Base-by-base conservation (phyloP, 2,113 vertebrate genomes). In the Eolophus roseicapilla region DNA sequence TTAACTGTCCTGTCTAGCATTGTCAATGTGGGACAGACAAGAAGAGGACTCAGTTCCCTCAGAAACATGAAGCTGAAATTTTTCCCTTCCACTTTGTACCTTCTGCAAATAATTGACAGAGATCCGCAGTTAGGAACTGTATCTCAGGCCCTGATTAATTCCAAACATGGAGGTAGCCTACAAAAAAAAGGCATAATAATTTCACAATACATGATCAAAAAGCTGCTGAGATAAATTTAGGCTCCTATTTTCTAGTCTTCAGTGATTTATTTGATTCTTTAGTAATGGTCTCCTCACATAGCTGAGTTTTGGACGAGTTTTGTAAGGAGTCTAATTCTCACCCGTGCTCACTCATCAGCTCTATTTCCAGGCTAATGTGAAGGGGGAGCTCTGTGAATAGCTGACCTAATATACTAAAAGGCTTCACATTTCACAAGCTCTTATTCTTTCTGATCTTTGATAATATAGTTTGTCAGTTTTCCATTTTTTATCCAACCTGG, bases 381-480 rank as follows among this genome's bases (percentile, higher is more conserved):
- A 71, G 29, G 3, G 71, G 18, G 27, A 92, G 35, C 37, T 82
- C 69, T 71, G 68, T 91, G 76, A 90, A 78, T 37, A 90, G 80
- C 80, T 95, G 90, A 92, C 86, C 65, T 89, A 68, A 78, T 35
- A 79, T 11, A 89, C 31, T 18, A 15, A 91, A 93, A 76, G 55
- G 37, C 52, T 91, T 93, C 90, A 81, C 39, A 52, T 96, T 96
- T 93, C 90, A 93, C 24, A 79, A 76, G 44, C 62, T 62, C 24
- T 90, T 69, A 86, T 17, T 74, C 19, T 79, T 88, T 50, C 64
- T 92, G 44, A 63, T 82, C 46, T 76, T 87, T 74, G 70, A 69
- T 95, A 93, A 96, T 88, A 29, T 0, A 65, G n/a, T 93, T 80
- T 93, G 86, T 92, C 91, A 96, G 69, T 57, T 93, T 93, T 89